Evolutionary conservation across 2,113 vertebrate genomes (phyloP).

Genomic region (Suricata suricatta): DNA sequence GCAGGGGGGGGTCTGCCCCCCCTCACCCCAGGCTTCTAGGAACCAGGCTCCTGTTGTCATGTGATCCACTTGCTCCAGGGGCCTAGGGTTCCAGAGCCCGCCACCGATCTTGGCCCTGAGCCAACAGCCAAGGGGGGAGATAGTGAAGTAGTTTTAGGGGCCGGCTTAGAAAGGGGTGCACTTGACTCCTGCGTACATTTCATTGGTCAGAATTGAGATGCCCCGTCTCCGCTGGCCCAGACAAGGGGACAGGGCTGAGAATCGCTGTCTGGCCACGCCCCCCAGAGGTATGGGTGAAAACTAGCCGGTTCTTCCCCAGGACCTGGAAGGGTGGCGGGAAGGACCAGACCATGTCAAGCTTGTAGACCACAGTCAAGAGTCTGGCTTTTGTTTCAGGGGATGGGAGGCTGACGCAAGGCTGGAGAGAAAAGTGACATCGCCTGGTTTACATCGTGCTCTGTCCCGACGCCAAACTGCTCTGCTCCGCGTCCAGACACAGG

Average conservation of each 20-base stretch:
- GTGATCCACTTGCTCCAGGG: neutral
- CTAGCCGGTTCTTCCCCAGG: too few relatives aligned
- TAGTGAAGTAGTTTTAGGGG: neutral
- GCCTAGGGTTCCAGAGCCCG: neutral
- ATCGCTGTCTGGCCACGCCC: rapidly evolving
- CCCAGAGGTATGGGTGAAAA: neutral
- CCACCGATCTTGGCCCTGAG: neutral
- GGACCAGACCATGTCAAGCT: too few relatives aligned
- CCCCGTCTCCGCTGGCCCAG: neutral
- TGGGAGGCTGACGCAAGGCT: neutral
- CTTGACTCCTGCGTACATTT: neutral
- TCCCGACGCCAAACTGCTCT: neutral
- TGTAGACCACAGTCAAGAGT: neutral
- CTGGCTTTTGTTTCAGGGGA: neutral
- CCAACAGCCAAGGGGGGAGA: neutral
- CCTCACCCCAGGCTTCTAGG: neutral
- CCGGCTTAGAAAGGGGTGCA: neutral
- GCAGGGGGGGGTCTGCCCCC: neutral
- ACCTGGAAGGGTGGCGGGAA: neutral
- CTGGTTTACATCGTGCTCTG: neutral
- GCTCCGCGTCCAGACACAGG: neutral
- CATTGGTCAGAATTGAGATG: neutral
- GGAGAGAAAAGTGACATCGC: neutral
- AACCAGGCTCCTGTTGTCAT: neutral
- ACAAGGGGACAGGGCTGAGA: neutral